Conservation (phyloP, 2,888 invertebrate genomes). For the Melanostoma scalare region DNA sequence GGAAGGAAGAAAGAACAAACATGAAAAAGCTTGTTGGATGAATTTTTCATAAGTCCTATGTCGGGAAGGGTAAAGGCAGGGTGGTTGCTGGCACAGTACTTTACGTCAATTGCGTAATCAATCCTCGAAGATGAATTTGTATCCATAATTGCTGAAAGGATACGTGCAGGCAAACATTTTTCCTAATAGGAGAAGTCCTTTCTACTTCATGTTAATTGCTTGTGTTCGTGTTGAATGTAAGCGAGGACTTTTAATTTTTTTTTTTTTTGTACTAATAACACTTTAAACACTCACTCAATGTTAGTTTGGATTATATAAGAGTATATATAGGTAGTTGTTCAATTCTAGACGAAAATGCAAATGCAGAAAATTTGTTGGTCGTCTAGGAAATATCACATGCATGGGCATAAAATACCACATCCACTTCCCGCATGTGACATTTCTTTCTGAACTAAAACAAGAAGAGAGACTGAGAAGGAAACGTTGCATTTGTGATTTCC, state of each 20-base stretch:
- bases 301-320: background rate
- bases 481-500: conserved; percentile 53
- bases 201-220: conserved; percentile 55
- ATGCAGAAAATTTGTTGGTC: conserved; percentile 48
- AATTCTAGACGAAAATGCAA: conserved; percentile 59
- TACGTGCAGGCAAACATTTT: conserved; percentile 10
- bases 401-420: conserved; percentile 5
- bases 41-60: conserved; percentile 53
- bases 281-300: conserved; percentile 66
- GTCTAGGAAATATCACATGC: conserved; percentile 49
- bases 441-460: background rate
- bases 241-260: background rate
- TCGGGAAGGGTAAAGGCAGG: background rate
- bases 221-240: conserved; percentile 60
- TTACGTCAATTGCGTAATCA: conserved; percentile 61
- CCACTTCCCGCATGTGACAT: conserved; percentile 27
- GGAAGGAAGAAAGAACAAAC: conserved; percentile 2
- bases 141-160: conserved; percentile 54
- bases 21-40: conserved; percentile 46
- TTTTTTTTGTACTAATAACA: conserved; percentile 54
- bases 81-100: conserved; percentile 4
- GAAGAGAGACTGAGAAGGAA: background rate
- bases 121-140: conserved; percentile 58
- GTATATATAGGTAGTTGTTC: conserved; percentile 27
- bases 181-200: conserved; percentile 2